Evolutionary conservation across 1,140 invertebrate species (phyloP).

Genomic region (Catajapyx aquilonaris): DNA sequence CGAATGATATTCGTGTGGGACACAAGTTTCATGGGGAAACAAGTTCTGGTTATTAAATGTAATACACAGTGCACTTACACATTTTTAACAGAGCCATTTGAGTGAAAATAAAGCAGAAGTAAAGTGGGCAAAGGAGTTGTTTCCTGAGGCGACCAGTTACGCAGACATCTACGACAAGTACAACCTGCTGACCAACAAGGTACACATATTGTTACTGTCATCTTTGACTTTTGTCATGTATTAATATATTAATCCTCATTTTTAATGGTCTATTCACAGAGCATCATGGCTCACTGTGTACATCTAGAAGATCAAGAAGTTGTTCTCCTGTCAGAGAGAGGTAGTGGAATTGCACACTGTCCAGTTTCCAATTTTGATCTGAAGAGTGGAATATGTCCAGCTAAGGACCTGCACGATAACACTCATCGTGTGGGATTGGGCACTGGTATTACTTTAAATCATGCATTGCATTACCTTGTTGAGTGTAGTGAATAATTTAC

Average conservation of each 20-base stretch:
- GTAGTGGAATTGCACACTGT: slow-evolving; percentile 56
- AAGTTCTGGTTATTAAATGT: no score
- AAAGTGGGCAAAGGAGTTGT: slow-evolving; percentile 33
- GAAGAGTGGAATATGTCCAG: slow-evolving; percentile 63
- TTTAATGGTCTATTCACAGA: slow-evolving; percentile 23
- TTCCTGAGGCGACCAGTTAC: slow-evolving; percentile 36
- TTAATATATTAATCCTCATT: neutral
- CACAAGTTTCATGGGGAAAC: no score
- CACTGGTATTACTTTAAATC: slow-evolving; percentile 35
- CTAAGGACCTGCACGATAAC: slow-evolving; percentile 34
- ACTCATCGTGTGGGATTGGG: slow-evolving; percentile 61
- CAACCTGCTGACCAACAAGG: slow-evolving; percentile 47
- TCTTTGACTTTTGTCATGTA: neutral
- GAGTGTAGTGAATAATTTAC: slow-evolving; percentile 3
- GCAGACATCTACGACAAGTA: slow-evolving; percentile 51
- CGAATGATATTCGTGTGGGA: neutral
- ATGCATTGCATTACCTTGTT: slow-evolving; percentile 8
- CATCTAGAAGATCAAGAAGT: slow-evolving; percentile 50
- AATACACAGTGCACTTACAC: neutral
- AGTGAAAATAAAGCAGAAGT: slow-evolving; percentile 59
- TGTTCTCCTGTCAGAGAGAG: slow-evolving; percentile 31
- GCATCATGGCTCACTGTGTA: slow-evolving; percentile 60
- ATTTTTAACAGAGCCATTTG: slow-evolving; percentile 48
- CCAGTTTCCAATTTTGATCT: slow-evolving; percentile 66
- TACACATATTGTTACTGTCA: slow-evolving; percentile 16